Percentiles rank a stretch among this genome's conserved stretches.
Evolutionary conservation across 2,797 vertebrate species (phyloP).

Genomic region (Rallus crepitans): DNA sequence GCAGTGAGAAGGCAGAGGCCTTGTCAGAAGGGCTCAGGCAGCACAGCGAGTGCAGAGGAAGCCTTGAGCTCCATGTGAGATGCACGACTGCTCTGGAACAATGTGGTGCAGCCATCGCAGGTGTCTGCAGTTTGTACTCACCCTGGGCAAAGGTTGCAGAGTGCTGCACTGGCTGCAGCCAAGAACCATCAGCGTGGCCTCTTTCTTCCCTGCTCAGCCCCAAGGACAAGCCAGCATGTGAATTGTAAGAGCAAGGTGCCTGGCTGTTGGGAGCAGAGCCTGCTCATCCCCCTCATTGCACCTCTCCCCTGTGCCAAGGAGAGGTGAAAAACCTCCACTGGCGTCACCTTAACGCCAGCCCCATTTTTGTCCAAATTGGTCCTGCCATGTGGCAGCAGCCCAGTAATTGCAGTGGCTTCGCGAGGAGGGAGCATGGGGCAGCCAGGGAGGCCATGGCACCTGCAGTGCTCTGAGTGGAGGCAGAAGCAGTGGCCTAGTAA

Average conservation of each 20-base stretch:
- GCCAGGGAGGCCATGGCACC: not conserved
- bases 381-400: not conserved
- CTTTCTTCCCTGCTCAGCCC: not conserved
- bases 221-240: not conserved
- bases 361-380: rapidly evolving
- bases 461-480: not conserved
- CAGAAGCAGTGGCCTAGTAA: not conserved
- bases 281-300: not conserved
- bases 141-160: not conserved
- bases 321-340: not conserved
- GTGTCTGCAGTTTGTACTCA: not conserved
- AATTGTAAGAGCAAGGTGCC: not conserved
- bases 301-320: not conserved
- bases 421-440: rapidly evolving
- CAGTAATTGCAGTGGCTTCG: not conserved
- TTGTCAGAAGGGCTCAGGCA: not conserved
- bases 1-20: not conserved
- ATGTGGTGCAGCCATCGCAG: not conserved
- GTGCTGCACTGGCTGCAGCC: not conserved
- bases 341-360: not conserved
- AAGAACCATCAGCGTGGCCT: not conserved
- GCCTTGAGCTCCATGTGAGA: not conserved
- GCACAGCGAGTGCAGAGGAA: not conserved
- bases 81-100: not conserved
- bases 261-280: not conserved